Conservation (phyloP, 2,113 vertebrate genomes). For the Sinocyclocheilus maitianheensis region DNA sequence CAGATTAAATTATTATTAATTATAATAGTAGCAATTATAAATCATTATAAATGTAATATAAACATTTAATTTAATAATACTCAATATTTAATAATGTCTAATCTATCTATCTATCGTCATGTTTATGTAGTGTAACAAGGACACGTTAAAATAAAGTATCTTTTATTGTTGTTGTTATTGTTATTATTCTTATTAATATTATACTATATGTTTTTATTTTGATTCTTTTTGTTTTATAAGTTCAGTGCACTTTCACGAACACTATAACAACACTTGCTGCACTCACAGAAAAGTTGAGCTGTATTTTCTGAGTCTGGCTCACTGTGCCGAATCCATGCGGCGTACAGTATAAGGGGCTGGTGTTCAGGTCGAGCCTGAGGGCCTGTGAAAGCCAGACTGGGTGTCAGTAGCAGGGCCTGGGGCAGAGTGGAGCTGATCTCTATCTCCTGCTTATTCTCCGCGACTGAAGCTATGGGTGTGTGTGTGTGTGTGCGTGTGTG, state of each 20-base stretch:
- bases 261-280: not conserved
- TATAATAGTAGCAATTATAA: not conserved
- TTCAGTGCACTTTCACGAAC: not conserved
- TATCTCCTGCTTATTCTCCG: constrained; percentile 21
- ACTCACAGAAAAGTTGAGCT: constrained; percentile 18
- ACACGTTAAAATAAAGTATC: no score
- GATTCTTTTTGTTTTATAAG: not conserved
- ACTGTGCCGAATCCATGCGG: not conserved
- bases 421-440: constrained; percentile 46
- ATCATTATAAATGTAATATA: not conserved
- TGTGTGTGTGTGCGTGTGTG: constrained; percentile 38
- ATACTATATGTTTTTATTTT: not conserved
- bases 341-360: constrained; percentile 26
- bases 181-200: no score
- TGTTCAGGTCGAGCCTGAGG: constrained; percentile 25
- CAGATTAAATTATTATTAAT: not conserved
- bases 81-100: no score
- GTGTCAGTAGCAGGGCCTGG: constrained; percentile 47
- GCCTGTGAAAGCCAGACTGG: constrained; percentile 44
- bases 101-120: no score
- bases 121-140: no score
- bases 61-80: not conserved
- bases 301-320: constrained; percentile 21
- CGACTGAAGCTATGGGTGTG: constrained; percentile 39
- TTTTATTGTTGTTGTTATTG: no score